phyloP scores from a whole-genome alignment of 2,113 vertebrate species.

The Cichladusa arquata region DNA sequence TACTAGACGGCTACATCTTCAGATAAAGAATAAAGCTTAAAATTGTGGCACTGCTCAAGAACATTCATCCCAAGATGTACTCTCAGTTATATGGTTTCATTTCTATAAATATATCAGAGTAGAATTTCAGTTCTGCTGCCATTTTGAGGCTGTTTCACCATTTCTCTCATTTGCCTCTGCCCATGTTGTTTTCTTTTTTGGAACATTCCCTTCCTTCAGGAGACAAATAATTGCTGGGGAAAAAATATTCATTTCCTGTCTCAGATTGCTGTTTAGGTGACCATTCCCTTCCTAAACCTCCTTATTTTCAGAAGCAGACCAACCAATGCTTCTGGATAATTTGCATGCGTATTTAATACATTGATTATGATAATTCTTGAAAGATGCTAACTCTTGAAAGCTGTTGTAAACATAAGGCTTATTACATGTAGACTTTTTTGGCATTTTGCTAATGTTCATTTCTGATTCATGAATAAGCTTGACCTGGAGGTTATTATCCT shows the following conservation, averaged over 20 bases:
- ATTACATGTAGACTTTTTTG: slow-evolving; percentile 1
- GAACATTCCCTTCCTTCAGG: slow-evolving; percentile 22
- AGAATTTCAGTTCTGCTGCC: slow-evolving; percentile 7
- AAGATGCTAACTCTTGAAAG: slow-evolving; percentile 45
- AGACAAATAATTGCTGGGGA: background rate
- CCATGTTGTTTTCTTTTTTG: background rate
- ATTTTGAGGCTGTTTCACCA: slow-evolving; percentile 9
- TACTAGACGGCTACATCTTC: background rate
- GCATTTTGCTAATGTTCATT: slow-evolving; percentile 47
- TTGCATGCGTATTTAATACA: slow-evolving; percentile 23
- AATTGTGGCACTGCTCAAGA: background rate
- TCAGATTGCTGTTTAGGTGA: background rate
- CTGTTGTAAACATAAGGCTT: slow-evolving; percentile 47
- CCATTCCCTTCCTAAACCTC: background rate
- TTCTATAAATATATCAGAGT: background rate
- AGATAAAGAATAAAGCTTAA: background rate
- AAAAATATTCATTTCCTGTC: background rate
- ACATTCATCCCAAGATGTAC: background rate
- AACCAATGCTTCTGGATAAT: background rate
- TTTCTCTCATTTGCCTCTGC: background rate
- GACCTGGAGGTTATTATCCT: slow-evolving; percentile 1
- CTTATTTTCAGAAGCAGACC: background rate
- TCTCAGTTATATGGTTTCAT: background rate
- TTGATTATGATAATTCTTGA: slow-evolving; percentile 37
- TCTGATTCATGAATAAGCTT: slow-evolving; percentile 38